These are phyloP conservation scores for Brenthis hecate DNA, from an alignment of 2,888 invertebrate genomes.

Conservation along the genomic window DNA sequence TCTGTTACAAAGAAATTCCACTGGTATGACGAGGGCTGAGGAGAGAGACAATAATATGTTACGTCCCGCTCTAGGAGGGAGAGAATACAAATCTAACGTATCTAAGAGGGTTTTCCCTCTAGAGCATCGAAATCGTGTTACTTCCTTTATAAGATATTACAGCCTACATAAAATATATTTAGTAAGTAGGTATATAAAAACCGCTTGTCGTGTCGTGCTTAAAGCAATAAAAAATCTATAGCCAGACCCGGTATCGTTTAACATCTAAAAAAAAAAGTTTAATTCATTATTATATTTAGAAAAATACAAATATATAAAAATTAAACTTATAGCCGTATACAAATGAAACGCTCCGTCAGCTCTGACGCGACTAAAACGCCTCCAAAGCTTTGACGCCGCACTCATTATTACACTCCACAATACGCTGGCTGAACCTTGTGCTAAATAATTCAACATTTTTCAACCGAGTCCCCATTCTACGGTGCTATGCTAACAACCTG, in stretches of 20 bases:
- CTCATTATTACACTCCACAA: constrained; percentile 35
- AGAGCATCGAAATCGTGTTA: constrained; percentile 24
- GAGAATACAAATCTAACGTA: constrained; percentile 25
- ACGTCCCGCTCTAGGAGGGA: constrained; percentile 23
- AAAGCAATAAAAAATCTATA: background rate
- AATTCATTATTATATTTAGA: background rate
- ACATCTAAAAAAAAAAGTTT: too few relatives aligned
- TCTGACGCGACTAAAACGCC: constrained; percentile 20
- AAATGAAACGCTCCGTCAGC: constrained; percentile 23
- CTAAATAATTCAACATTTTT: constrained; percentile 38
- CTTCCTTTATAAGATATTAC: constrained; percentile 23
- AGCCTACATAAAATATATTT: constrained; percentile 10
- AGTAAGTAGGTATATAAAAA: background rate
- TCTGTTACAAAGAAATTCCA: constrained; percentile 14
- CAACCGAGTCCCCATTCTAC: constrained; percentile 24
- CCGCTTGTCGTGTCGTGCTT: background rate
- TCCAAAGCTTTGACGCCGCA: constrained; percentile 36
- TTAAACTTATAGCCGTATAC: constrained; percentile 7
- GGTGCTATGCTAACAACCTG: constrained; percentile 28
- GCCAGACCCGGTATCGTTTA: too few relatives aligned
- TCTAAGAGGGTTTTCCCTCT: constrained; percentile 26
- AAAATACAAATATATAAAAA: constrained; percentile 6
- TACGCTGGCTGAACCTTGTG: constrained; percentile 30
- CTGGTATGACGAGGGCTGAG: background rate
- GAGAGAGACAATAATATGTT: constrained; percentile 18